Evolutionary conservation across 2,888 invertebrate genomes (phyloP), one percentile per base, ranked within the genome.

Genomic region (Drosophila aldrichi): DNA sequence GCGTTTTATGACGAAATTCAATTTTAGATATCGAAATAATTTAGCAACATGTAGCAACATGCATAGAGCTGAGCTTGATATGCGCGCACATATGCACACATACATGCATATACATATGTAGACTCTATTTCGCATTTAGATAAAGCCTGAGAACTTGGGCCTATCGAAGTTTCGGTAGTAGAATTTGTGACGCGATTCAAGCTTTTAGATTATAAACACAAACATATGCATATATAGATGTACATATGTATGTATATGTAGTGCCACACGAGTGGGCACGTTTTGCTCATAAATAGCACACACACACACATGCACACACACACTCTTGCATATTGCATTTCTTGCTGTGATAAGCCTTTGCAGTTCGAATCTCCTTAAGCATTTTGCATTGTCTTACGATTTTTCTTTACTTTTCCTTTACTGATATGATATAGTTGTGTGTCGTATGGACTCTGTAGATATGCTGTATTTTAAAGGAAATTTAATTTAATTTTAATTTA

Each of bases 81-180:
- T 34, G 18, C 7, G 8, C 12, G 3, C 36, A 51, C 3, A 49
- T n/a, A 29, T 8, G 9, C 29, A 29, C 8, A n/a, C 3, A 14
- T 10, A 10, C 9, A 29, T 3, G 9, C 10, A 29, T 10, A 29
- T 2, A 14, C 7, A 44, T 22, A n/a, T 32, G 2, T 49, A 18
- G 7, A 32, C 22, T 44, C 22, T 44, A 22, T 29, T 48, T 48
- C 4, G 36, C 49, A 40, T 46, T 59, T 44, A 20, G 73, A 73
- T 77, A 77, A 78, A 78, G 79, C 79, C 74, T 77, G 79, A 77
- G 76, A 77, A 77, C 76, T 44, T 57, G 16, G 25, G 56, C 77
- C 20, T 77, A 77, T 75, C 73, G 49, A 60, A 72, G 57, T 60
- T 72, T 72, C 51, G 58, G 62, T 48, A 52, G 56, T 46, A 48